phyloP scores from a whole-genome alignment of 2,888 invertebrate species.

The Helleia helle region DNA sequence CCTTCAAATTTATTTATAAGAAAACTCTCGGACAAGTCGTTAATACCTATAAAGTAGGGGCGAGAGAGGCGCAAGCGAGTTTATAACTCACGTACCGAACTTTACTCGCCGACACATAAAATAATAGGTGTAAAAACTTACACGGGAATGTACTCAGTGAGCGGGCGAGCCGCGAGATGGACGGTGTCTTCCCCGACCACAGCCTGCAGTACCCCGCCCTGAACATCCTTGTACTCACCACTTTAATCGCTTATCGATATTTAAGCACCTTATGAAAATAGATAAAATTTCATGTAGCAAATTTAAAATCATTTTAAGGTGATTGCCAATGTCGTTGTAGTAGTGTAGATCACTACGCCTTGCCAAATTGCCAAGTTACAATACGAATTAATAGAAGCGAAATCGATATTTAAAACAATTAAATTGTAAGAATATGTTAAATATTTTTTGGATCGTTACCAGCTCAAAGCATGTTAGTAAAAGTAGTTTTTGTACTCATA shows the following conservation, averaged over 20 bases:
- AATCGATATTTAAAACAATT: too few relatives aligned
- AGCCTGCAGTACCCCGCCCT: slow-evolving; percentile 24
- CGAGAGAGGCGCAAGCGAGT: slow-evolving; percentile 72
- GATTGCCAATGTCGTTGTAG: too few relatives aligned
- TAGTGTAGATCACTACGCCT: too few relatives aligned
- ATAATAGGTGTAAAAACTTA: slow-evolving; percentile 75
- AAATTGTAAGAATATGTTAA: too few relatives aligned
- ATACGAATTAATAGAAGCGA: too few relatives aligned
- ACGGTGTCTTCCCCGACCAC: slow-evolving; percentile 35
- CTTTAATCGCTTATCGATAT: slow-evolving; percentile 5
- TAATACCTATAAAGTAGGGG: slow-evolving; percentile 75
- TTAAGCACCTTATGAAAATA: not conserved
- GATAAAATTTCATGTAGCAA: slow-evolving; percentile 1
- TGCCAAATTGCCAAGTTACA: too few relatives aligned
- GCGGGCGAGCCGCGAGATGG: slow-evolving; percentile 63
- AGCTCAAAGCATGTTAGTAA: too few relatives aligned
- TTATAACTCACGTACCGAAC: slow-evolving; percentile 75
- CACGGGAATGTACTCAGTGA: slow-evolving; percentile 74
- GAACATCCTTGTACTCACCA: slow-evolving; percentile 16
- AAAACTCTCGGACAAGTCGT: slow-evolving; percentile 75
- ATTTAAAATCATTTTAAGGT: too few relatives aligned
- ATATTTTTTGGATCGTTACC: too few relatives aligned
- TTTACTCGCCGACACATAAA: slow-evolving; percentile 75
- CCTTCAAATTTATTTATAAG: slow-evolving; percentile 75
- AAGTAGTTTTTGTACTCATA: too few relatives aligned